Evolutionary conservation across 2,797 vertebrate species (phyloP).

Genomic region (Manis javanica): DNA sequence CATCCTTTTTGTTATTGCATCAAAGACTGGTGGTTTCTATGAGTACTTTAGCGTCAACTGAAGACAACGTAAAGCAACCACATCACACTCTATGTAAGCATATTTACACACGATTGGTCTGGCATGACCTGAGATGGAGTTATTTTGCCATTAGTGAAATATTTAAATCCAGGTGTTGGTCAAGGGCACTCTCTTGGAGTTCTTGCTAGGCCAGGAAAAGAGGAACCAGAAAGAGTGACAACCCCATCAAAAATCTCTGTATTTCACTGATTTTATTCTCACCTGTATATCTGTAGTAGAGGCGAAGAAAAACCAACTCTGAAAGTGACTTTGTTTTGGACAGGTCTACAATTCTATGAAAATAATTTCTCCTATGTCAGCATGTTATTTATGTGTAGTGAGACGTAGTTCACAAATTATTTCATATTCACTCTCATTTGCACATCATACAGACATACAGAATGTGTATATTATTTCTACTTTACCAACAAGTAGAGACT

Average conservation of each 20-base stretch:
- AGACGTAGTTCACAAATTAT: not conserved
- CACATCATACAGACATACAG: not conserved
- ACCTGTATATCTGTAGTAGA: not conserved
- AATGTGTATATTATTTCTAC: not conserved
- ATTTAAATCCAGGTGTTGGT: not conserved
- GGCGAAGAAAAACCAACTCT: not conserved
- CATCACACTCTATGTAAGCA: fast-evolving
- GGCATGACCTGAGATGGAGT: not conserved
- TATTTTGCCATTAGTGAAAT: not conserved
- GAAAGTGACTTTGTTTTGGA: not conserved
- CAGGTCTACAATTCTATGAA: not conserved
- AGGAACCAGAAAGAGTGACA: not conserved
- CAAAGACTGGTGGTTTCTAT: not conserved
- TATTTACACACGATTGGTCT: not conserved
- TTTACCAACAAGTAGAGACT: conserved; percentile 1
- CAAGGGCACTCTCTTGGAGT: not conserved
- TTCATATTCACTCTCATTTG: conserved; percentile 10
- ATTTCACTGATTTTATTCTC: not conserved
- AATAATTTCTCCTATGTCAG: not conserved
- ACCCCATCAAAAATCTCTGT: conserved; percentile 42
- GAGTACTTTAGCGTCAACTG: not conserved
- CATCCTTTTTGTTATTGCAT: not conserved
- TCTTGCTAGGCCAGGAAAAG: not conserved
- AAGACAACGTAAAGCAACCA: not conserved
- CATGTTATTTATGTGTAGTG: not conserved